phyloP scores from a whole-genome alignment of 2,888 invertebrate genomes.

The Melanargia galathea region DNA sequence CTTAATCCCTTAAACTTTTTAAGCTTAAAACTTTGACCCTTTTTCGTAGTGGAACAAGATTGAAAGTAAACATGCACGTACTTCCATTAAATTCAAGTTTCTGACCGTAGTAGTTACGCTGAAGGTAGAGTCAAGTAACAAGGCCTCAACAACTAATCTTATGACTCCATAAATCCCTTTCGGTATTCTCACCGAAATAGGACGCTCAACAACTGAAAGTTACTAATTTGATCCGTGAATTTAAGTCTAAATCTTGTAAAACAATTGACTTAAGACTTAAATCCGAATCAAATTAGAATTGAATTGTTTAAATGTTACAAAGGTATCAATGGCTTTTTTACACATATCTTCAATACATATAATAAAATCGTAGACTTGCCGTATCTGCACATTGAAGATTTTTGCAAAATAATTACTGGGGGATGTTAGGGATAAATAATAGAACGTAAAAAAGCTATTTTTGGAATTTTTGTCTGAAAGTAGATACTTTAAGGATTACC shows the following conservation, averaged over 20 bases:
- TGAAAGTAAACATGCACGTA: not conserved
- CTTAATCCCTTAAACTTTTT: too few relatives aligned
- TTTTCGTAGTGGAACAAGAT: too few relatives aligned
- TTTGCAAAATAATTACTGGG: too few relatives aligned
- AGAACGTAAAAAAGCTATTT: too few relatives aligned
- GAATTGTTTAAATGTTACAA: not conserved
- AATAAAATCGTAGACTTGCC: too few relatives aligned
- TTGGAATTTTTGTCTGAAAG: too few relatives aligned
- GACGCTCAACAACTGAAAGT: conserved; percentile 17
- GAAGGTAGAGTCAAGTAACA: not conserved
- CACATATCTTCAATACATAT: too few relatives aligned
- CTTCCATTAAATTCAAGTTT: not conserved
- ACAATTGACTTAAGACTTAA: not conserved
- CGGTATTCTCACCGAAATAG: conserved; percentile 8
- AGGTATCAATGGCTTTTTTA: too few relatives aligned
- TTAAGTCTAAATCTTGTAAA: conserved; percentile 5
- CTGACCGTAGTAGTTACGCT: not conserved
- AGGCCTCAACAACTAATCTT: conserved; percentile 13
- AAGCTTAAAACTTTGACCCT: too few relatives aligned
- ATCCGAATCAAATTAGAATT: not conserved
- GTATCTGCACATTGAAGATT: too few relatives aligned
- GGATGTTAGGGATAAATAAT: too few relatives aligned
- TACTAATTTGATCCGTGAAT: conserved; percentile 5
- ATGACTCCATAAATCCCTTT: conserved; percentile 14
- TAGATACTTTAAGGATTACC: too few relatives aligned